Conservation (phyloP, 2,113 vertebrate species). For the Hirundichthys speculiger region DNA sequence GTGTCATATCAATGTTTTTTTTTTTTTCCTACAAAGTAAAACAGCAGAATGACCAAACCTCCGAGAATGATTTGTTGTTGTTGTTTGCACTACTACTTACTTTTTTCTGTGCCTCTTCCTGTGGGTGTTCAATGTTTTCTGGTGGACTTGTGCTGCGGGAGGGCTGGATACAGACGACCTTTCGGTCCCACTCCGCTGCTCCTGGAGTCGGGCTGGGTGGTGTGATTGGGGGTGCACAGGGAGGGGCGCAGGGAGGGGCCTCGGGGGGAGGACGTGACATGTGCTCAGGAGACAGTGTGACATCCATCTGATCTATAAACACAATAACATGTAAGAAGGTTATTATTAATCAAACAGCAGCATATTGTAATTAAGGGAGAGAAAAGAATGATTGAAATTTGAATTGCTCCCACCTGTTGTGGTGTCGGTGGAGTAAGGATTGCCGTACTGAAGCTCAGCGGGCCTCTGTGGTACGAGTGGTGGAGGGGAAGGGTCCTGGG, state of each 20-base stretch:
- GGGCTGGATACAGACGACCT: constrained; percentile 95
- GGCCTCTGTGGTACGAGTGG: constrained; percentile 83
- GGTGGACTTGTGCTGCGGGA: constrained; percentile 91
- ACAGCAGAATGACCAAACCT: no score
- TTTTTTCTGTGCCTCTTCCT: constrained; percentile 77
- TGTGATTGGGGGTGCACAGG: constrained; percentile 69
- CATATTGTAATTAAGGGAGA: neutral
- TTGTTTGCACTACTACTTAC: constrained; percentile 28
- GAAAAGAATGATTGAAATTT: neutral
- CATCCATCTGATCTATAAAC: constrained; percentile 86
- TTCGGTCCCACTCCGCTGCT: constrained; percentile 81
- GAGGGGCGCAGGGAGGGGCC: constrained; percentile 74
- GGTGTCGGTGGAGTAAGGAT: constrained; percentile 87
- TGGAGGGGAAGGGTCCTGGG: constrained; percentile 84
- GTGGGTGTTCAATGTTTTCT: constrained; percentile 88
- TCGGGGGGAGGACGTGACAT: constrained; percentile 85
- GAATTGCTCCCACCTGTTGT: constrained; percentile 77
- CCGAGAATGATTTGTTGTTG: no score
- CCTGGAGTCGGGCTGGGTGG: constrained; percentile 17
- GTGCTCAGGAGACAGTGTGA: constrained; percentile 87
- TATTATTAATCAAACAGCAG: neutral
- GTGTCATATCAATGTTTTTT: no score
- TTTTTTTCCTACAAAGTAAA: no score
- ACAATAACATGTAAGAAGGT: neutral
- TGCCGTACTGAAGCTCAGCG: constrained; percentile 91